Base-by-base conservation (phyloP, 1,140 invertebrate genomes). In the Brachionus paranguensis region DNA sequence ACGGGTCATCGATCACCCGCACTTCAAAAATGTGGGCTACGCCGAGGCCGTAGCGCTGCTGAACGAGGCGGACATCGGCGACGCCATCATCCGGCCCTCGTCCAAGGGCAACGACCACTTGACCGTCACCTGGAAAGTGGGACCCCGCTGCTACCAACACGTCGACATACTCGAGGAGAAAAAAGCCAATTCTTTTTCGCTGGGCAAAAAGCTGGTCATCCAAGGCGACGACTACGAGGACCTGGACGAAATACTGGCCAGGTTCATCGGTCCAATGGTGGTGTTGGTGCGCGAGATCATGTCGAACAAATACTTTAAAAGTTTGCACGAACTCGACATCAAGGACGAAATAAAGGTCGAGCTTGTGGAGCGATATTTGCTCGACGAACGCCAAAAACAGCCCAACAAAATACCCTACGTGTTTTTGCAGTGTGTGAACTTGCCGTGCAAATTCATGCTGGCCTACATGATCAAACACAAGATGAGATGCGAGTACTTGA, bases 81-180 rank as follows among this genome's bases (percentile, higher is more conserved):
- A 99, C 87, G 95, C 95, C 2, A 94, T 99, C 24, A 93, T 99
- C 43, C 91, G 98, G 60, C 98, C 98, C 1, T 98, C 96, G 64
- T 78, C 85, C 5, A 85, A 93, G 91, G 96, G 96, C 55, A 92
- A 93, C 1, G 95, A 99, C 89, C 96, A 98, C 89, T 89, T 99
- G 64, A 99, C 97, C 0, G 94, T 98, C 0, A 98, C 97, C 0
- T 99, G 97, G 97, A 99, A 99, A 89, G 96, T 99, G 0, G 92
- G 94, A 4, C 95, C 98, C 70, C 93, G 93, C 14, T 94, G 99
- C 84, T 95, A 94, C 87, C 96, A 98, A 88, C 47, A 78, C 70
- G 68, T 84, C 17, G 72, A 84, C 96, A 99, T 88, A 96, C 99
- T 78, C 96, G 98, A 99, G 90, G 93, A 97, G 88, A 95, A 95